Conservation (phyloP, 2,888 invertebrate species). For the Hydraecia micacea region DNA sequence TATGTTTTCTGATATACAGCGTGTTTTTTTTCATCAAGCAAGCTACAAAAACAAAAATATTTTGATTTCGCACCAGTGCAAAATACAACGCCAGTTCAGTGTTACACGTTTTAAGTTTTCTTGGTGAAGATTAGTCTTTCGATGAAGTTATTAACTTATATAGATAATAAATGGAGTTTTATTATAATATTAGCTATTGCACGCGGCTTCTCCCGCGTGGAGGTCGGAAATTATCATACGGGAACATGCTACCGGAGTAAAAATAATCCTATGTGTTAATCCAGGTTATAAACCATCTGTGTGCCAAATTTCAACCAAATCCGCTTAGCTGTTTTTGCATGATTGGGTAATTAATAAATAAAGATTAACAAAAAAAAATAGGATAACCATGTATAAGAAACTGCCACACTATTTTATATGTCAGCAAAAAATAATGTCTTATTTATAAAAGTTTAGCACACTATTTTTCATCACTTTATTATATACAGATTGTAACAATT, state of each 20-base stretch:
- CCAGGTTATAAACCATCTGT: neutral
- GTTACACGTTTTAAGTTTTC: too few relatives aligned
- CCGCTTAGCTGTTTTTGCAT: neutral
- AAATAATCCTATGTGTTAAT: neutral
- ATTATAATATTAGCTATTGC: neutral
- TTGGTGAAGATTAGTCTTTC: neutral
- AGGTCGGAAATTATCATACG: neutral
- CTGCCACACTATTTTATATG: neutral
- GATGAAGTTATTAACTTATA: neutral
- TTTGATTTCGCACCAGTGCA: neutral
- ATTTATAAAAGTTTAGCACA: conserved; percentile 41
- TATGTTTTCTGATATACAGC: conserved; percentile 15
- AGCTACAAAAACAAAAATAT: too few relatives aligned
- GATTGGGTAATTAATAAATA: too few relatives aligned
- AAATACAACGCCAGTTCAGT: neutral
- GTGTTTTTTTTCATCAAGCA: neutral
- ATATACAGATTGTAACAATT: conserved; percentile 48
- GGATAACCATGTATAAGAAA: neutral
- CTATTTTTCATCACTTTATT: conserved; percentile 48
- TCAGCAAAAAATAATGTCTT: conserved; percentile 7
- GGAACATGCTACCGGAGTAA: neutral
- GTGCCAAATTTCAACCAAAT: neutral
- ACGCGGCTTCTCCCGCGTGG: too few relatives aligned
- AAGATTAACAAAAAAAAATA: too few relatives aligned
- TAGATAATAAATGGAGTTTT: neutral